phyloP scores from a whole-genome alignment of 1,140 invertebrate species.

The Apis florea region DNA sequence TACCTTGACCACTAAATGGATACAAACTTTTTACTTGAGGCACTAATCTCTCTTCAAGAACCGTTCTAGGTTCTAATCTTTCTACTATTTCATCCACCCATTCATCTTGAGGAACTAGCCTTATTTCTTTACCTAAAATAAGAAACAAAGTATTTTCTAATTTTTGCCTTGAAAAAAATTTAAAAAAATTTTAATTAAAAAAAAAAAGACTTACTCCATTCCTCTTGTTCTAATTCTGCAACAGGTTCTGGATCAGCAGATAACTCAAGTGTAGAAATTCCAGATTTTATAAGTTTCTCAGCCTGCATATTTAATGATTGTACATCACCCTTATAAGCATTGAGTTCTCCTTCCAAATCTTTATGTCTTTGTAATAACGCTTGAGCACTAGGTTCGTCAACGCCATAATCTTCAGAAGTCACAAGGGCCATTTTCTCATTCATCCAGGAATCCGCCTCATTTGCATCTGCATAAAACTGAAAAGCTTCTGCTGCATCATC shows the following conservation, averaged over 20 bases:
- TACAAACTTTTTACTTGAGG: conserved; percentile 95
- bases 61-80: conserved; percentile 89
- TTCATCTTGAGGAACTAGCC: conserved; percentile 92
- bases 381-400: conserved; percentile 93
- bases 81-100: conserved; percentile 95
- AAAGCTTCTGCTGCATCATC: conserved; percentile 97
- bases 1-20: conserved; percentile 95
- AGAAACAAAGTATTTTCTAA: not conserved
- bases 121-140: conserved; percentile 83
- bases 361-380: conserved; percentile 92
- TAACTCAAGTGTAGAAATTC: conserved; percentile 88
- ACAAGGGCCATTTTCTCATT: conserved; percentile 95
- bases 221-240: conserved; percentile 85
- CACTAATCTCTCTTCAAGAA: conserved; percentile 92
- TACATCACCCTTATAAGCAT: conserved; percentile 94
- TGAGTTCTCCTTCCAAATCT: conserved; percentile 94
- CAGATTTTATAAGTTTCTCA: conserved; percentile 88
- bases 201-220: conserved; percentile 83
- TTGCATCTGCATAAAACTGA: conserved; percentile 97
- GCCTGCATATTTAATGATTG: conserved; percentile 92
- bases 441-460: conserved; percentile 98
- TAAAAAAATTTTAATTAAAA: not conserved
- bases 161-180: not conserved
- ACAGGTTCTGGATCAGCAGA: conserved; percentile 85
- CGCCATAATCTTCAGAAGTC: conserved; percentile 92